Conservation (phyloP, 23 tunicate genomes). For the Styela plicata region DNA sequence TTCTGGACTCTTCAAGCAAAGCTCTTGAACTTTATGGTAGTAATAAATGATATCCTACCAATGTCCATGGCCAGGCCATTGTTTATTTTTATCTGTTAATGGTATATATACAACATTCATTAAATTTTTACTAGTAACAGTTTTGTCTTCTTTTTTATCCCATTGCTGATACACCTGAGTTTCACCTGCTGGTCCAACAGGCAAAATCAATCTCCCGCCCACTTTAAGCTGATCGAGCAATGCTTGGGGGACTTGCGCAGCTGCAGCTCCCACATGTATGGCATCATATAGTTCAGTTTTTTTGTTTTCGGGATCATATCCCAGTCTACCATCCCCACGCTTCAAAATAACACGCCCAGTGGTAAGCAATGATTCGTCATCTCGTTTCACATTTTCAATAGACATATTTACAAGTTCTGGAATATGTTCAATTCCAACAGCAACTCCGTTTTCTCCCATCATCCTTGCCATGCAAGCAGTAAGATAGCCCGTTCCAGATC, state of each 20-base stretch:
- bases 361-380: slow-evolving; percentile 44
- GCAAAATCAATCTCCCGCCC: slow-evolving; percentile 81
- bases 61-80: slow-evolving; percentile 54
- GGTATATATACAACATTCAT: slow-evolving; percentile 93
- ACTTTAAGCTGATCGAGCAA: slow-evolving; percentile 70
- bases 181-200: slow-evolving; percentile 81
- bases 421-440: slow-evolving; percentile 87
- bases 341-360: slow-evolving; percentile 53
- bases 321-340: slow-evolving; percentile 78
- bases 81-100: slow-evolving; percentile 82
- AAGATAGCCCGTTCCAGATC: slow-evolving; percentile 92
- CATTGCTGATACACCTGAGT: slow-evolving; percentile 90
- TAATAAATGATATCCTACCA: neutral
- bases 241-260: slow-evolving; percentile 63
- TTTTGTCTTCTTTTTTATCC: slow-evolving; percentile 73
- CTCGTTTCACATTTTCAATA: slow-evolving; percentile 64
- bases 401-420: slow-evolving; percentile 71
- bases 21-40: neutral
- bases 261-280: slow-evolving; percentile 98
- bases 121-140: slow-evolving; percentile 49
- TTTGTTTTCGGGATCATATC: slow-evolving; percentile 76
- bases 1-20: too few species aligned
- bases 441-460: slow-evolving; percentile 81
- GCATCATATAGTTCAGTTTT: slow-evolving; percentile 74
- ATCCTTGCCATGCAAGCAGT: slow-evolving; percentile 91